Conservation (phyloP, 2,888 invertebrate genomes). For the Hemistola chrysoprasaria region DNA sequence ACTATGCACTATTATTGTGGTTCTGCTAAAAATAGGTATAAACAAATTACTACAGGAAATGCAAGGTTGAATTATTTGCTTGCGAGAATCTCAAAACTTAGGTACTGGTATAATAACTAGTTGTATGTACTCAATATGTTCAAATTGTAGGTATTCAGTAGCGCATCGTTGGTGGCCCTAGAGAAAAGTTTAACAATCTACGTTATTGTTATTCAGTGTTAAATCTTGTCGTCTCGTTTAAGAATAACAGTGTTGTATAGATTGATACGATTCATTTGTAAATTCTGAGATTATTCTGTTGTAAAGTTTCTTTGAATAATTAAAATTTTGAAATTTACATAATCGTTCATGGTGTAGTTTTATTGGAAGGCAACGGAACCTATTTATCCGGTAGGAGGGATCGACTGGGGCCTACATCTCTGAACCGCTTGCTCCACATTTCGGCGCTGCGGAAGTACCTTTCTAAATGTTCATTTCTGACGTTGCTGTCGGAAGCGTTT, state of each 20-base stretch:
- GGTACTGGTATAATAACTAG: no score
- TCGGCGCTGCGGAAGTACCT: conserved; percentile 68
- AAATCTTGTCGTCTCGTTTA: conserved; percentile 80
- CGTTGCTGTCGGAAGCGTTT: conserved; percentile 43
- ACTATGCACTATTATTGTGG: neutral
- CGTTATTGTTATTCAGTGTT: conserved; percentile 81
- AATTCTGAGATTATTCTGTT: conserved; percentile 78
- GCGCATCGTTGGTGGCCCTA: conserved; percentile 65
- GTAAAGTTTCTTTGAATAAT: conserved; percentile 80
- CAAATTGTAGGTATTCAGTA: conserved; percentile 49
- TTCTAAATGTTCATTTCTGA: conserved; percentile 66
- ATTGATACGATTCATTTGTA: conserved; percentile 77
- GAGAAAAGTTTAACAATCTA: conserved; percentile 63
- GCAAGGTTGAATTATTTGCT: no score
- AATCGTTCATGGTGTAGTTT: conserved; percentile 74
- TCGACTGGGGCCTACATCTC: conserved; percentile 36
- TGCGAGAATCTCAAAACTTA: no score
- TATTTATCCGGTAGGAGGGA: conserved; percentile 43
- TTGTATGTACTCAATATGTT: no score
- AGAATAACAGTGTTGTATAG: conserved; percentile 81
- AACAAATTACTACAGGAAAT: neutral
- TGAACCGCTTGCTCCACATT: conserved; percentile 53
- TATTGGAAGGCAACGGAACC: conserved; percentile 38
- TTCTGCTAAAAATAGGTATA: neutral
- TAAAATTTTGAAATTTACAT: conserved; percentile 80